These are phyloP conservation scores for Cyclopterus lumpus DNA, from an alignment of 2,797 vertebrate species.

Conservation along the genomic window DNA sequence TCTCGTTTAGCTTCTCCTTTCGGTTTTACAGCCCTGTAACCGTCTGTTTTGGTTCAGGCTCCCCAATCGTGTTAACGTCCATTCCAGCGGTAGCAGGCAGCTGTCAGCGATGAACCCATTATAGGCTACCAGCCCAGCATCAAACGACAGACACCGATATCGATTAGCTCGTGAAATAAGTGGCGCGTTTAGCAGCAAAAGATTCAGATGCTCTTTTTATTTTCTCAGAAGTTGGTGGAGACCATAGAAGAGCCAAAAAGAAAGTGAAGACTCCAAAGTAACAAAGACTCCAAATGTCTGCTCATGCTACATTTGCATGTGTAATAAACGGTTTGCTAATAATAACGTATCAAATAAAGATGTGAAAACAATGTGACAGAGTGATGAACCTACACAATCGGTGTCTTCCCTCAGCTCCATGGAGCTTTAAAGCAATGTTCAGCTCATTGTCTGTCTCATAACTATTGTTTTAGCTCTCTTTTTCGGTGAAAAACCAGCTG, in stretches of 20 bases:
- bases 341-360: background rate
- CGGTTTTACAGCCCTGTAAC: background rate
- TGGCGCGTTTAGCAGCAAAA: background rate
- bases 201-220: background rate
- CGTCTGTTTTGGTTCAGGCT: background rate
- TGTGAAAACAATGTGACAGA: background rate
- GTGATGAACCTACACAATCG: background rate
- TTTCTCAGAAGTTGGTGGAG: background rate
- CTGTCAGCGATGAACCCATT: background rate
- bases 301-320: background rate
- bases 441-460: background rate
- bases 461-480: background rate
- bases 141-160: background rate
- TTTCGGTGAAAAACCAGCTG: background rate
- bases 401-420: background rate
- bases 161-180: background rate
- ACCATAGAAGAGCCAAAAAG: background rate
- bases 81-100: background rate
- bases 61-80: background rate
- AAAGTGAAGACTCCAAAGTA: background rate
- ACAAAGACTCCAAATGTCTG: background rate
- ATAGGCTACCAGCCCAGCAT: background rate
- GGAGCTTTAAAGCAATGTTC: background rate
- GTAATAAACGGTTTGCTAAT: no score
- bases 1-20: background rate